Base-by-base conservation (phyloP, 2,888 invertebrate genomes). In the Hyalella azteca region DNA sequence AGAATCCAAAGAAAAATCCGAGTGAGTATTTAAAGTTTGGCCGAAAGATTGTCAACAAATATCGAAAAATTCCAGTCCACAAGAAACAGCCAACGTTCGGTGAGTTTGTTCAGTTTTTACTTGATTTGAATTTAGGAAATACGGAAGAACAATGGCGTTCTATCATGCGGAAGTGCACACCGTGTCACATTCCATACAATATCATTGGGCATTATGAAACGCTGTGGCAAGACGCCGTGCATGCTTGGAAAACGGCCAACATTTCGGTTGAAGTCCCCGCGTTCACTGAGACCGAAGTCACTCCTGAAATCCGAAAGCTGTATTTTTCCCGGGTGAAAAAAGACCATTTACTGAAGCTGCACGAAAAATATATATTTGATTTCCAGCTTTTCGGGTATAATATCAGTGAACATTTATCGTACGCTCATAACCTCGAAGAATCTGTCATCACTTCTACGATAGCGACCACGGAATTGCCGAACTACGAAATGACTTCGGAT, bases 371-470 rank as follows among this genome's bases (percentile, higher is more conserved):
- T 73, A 78, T 80, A 36, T 39, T 83, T 40, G 83, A 83, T 45
- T 83, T 83, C 22, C 41, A 81, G 2, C 66, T 83, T 19, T 83
- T 77, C 66, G 81, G 81, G n/a, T 83, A 81, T 50, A 66, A 80
- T 4, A 11, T 83, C 19, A 79, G 79, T 15, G 81, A 81, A 45
- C 81, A 81, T 49, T 54, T 83, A 54, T 50, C 73, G 19, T 80
- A 83, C 45, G 78, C 81, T 1, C 19, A 66, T 19, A 39, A 66
- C n/a, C 19, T 1, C 41, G 45, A 19, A 45, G 54, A n/a, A n/a
- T n/a, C n/a, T n/a, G n/a, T n/a, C n/a, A n/a, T n/a, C n/a, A n/a
- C n/a, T n/a, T n/a, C n/a, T n/a, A n/a, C n/a, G n/a, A n/a, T n/a
- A n/a, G n/a, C 26, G 26, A 22, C 54, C 11, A 54, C 54, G 1